Evolutionary conservation across 1,140 invertebrate genomes (phyloP).

Genomic region (Scaptomyza pallida): DNA sequence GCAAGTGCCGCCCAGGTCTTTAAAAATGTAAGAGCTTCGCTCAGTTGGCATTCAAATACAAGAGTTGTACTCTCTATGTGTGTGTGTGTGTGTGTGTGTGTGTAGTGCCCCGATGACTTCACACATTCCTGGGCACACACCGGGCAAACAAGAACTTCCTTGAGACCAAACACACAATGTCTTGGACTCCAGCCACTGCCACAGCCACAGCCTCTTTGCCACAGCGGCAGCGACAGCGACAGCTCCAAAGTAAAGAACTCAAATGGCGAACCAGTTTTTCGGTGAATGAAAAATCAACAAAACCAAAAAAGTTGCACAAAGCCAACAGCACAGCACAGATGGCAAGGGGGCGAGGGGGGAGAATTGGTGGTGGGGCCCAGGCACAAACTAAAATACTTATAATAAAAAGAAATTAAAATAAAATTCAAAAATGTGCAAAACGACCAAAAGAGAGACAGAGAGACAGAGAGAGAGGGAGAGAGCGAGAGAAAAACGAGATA

Average conservation of each 20-base stretch:
- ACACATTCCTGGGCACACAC: slow-evolving; percentile 68
- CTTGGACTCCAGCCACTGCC: slow-evolving; percentile 9
- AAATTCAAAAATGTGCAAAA: slow-evolving; percentile 83
- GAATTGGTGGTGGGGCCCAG: not conserved
- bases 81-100: slow-evolving; percentile 8
- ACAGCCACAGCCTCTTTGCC: too few relatives aligned
- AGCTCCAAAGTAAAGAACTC: slow-evolving; percentile 59
- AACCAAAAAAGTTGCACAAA: slow-evolving; percentile 69
- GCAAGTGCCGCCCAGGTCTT: slow-evolving; percentile 78
- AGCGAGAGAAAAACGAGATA: slow-evolving; percentile 60
- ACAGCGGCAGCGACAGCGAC: not conserved
- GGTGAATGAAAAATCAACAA: slow-evolving; percentile 82
- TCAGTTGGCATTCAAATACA: slow-evolving; percentile 65
- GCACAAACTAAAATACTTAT: slow-evolving; percentile 68
- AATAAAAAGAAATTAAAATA: slow-evolving; percentile 83
- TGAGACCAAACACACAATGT: slow-evolving; percentile 45
- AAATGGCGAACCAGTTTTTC: slow-evolving; percentile 79
- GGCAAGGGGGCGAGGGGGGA: too few relatives aligned
- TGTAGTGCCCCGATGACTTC: slow-evolving; percentile 68
- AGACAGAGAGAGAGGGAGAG: slow-evolving; percentile 23
- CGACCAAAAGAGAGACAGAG: slow-evolving; percentile 34
- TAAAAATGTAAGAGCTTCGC: slow-evolving; percentile 69
- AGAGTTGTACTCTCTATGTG: slow-evolving; percentile 19
- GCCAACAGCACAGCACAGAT: slow-evolving; percentile 3
- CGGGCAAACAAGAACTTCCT: slow-evolving; percentile 51